Percentiles rank a stretch among this genome's conserved stretches.
Conservation (phyloP, 30 jellyfish, hydroid and myxozoan species). For the Euphysa ruthae region DNA sequence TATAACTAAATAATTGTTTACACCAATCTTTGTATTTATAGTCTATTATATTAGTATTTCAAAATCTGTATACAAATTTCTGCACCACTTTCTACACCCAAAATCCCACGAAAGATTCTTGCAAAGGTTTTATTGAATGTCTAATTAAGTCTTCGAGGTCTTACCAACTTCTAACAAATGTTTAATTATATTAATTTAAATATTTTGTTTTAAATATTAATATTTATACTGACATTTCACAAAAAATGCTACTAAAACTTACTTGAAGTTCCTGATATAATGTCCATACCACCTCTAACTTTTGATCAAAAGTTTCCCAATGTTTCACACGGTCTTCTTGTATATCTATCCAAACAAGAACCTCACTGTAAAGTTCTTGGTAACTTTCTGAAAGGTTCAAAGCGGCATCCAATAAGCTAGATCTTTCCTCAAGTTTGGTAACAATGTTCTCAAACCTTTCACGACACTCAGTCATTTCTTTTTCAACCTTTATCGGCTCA, state of each 20-base stretch:
- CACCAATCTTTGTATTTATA: too few species aligned
- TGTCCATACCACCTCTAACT: conserved; percentile 34
- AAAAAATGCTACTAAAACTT: background rate
- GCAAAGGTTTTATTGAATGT: too few species aligned
- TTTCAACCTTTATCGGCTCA: conserved; percentile 36
- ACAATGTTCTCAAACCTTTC: conserved; percentile 73
- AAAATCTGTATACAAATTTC: too few species aligned
- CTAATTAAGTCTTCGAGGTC: too few species aligned
- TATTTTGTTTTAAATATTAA: too few species aligned
- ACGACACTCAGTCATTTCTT: conserved; percentile 55
- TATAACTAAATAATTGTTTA: too few species aligned
- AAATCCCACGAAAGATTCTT: too few species aligned
- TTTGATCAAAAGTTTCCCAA: conserved; percentile 38
- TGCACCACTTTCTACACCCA: too few species aligned
- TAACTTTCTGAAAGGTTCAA: conserved; percentile 65
- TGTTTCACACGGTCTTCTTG: conserved; percentile 42
- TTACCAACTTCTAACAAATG: too few species aligned
- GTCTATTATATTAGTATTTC: too few species aligned
- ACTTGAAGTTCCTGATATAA: conserved; percentile 64
- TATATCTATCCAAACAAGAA: conserved; percentile 64
- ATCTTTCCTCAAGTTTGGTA: conserved; percentile 78
- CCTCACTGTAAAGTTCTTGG: conserved; percentile 48
- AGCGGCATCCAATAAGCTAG: conserved; percentile 64
- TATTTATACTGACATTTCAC: too few species aligned
- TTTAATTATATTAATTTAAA: too few species aligned